Evolutionary conservation across 2,888 invertebrate genomes (phyloP).

Genomic region (Zhuqinia jingwanae): DNA sequence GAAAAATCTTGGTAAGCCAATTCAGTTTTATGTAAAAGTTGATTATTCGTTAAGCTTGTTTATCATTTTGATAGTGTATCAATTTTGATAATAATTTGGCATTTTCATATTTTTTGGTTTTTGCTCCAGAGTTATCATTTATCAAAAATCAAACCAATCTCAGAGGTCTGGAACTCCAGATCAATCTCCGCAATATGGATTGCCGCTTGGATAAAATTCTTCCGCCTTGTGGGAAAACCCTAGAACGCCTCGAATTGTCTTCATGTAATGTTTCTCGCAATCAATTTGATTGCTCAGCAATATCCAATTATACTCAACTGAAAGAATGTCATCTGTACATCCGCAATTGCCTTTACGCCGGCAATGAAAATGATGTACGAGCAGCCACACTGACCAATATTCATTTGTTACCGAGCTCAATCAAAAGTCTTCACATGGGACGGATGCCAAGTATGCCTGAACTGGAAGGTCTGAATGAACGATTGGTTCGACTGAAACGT

Average conservation of each 20-base stretch:
- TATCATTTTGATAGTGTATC: too few species aligned
- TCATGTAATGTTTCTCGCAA: background rate
- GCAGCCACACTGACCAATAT: background rate
- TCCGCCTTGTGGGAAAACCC: constrained; percentile 25
- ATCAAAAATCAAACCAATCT: constrained; percentile 48
- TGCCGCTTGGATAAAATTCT: constrained; percentile 18
- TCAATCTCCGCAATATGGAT: background rate
- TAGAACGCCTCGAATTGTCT: constrained; percentile 51
- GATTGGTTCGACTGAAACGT: constrained; percentile 22
- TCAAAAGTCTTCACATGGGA: constrained; percentile 41
- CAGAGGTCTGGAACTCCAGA: constrained; percentile 45
- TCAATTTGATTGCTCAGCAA: constrained; percentile 52
- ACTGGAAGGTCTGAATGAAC: background rate
- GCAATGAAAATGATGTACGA: background rate
- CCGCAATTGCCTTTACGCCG: background rate
- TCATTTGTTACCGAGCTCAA: background rate
- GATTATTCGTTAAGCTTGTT: too few species aligned
- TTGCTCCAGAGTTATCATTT: constrained; percentile 41
- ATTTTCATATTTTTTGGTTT: background rate
- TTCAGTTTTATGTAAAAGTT: background rate
- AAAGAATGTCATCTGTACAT: constrained; percentile 38
- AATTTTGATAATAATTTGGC: too few species aligned
- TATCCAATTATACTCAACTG: constrained; percentile 30
- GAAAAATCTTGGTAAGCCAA: constrained; percentile 50
- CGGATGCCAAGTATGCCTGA: background rate